Base-by-base conservation (phyloP, 2,888 invertebrate species). In the Yponomeuta cagnagella region DNA sequence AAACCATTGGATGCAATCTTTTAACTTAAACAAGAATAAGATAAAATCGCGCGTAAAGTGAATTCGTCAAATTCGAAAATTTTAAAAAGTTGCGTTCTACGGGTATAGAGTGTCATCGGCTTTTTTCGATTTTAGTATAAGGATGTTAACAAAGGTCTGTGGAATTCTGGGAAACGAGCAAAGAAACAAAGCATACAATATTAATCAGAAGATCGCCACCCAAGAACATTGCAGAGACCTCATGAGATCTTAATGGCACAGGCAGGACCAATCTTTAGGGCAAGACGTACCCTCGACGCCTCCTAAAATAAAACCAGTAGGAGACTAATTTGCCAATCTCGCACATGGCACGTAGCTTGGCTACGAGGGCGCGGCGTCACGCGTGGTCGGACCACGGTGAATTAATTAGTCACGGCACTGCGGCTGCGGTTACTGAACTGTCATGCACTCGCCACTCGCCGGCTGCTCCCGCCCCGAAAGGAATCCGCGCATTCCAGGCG, bases 391-490 rank as follows among this genome's bases (percentile, higher is more conserved):
- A 31, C 37, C 69, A 65, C 70, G 70, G 76, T 74, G 73, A 76
- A 77, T 76, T 79, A 79, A 80, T 78, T 77, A 77, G 79, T 78
- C 63, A 72, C 71, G 73, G 80, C 64, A 31, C 64, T 58, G 64
- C n/a, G 64, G n/a, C 30, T 31, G 30, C 64, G 64, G 64, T 64
- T 12, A 64, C 64, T 64, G 64, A 64, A 64, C 64, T 64, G n/a
- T 64, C 64, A 64, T 64, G 30, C 52, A 58, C 52, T 58, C 52
- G 52, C 52, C 52, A 15, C 15, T 58, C 52, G 12, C 52, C 52
- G 52, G 52, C 52, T 58, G 52, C 52, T 58, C 52, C 52, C n/a
- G n/a, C n/a, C 52, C 15, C 12, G 52, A 58, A 58, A 58, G 52
- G 52, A 58, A 58, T 58, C 52, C 8, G 52, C 52, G 8, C 52